Evolutionary conservation across 2,888 invertebrate genomes (phyloP).

Genomic region (Parnassius apollo): DNA sequence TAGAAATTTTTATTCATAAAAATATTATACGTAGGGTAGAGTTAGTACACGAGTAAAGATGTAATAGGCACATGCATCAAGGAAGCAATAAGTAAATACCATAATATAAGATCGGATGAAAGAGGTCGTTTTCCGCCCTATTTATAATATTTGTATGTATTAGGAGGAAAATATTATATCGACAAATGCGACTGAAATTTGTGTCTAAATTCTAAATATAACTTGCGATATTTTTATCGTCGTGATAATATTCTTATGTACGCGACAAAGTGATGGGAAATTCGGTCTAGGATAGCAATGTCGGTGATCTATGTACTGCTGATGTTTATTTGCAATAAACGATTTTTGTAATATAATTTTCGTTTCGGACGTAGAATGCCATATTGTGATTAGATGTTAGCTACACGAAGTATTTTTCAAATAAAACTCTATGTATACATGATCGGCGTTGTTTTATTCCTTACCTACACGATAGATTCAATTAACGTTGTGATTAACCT

Average conservation of each 20-base stretch:
- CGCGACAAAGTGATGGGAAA: conserved; percentile 7
- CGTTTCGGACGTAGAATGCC: conserved; percentile 57
- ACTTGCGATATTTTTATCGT: conserved; percentile 35
- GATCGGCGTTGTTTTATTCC: conserved; percentile 37
- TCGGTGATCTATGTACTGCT: conserved; percentile 38
- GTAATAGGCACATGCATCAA: not conserved
- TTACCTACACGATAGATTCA: not conserved
- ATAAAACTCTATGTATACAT: conserved; percentile 67
- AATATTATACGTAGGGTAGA: conserved; percentile 17
- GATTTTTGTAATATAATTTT: conserved; percentile 46
- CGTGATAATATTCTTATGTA: conserved; percentile 37
- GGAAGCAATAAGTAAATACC: conserved; percentile 1
- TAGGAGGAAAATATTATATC: not conserved
- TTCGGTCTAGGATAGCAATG: conserved; percentile 8
- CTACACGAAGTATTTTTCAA: conserved; percentile 65
- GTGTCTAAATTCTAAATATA: conserved; percentile 33
- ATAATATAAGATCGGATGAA: not conserved
- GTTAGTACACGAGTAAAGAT: not conserved
- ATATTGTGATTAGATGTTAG: conserved; percentile 64
- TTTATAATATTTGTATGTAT: conserved; percentile 21
- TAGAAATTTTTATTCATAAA: conserved; percentile 5
- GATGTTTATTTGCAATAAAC: conserved; percentile 48
- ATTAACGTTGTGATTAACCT: not conserved
- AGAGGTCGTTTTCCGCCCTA: not conserved
- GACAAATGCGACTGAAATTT: conserved; percentile 17